These are phyloP conservation scores for Scaptomyza polygonia DNA, from an alignment of 2,888 invertebrate genomes.

Conservation along the genomic window DNA sequence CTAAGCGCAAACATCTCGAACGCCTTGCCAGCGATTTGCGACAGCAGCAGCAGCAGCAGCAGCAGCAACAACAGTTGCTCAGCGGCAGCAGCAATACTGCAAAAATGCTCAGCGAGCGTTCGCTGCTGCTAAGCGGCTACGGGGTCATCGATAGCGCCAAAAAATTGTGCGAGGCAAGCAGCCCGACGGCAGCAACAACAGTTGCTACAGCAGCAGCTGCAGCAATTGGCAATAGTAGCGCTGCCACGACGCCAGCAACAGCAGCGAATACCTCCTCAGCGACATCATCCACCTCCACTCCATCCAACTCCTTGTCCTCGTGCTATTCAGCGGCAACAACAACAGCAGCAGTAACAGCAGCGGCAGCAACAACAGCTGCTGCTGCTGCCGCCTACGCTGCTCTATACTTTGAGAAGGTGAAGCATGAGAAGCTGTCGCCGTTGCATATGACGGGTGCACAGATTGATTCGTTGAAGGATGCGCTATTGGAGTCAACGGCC, in stretches of 20 bases:
- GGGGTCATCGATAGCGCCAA: slow-evolving; percentile 80
- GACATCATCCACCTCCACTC: slow-evolving; percentile 16
- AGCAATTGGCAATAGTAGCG: slow-evolving; percentile 38
- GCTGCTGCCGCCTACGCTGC: slow-evolving; percentile 78
- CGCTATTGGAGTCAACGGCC: slow-evolving; percentile 74
- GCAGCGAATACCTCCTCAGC: slow-evolving; percentile 37
- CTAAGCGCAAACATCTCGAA: slow-evolving; percentile 70
- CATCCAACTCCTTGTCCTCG: slow-evolving; percentile 13
- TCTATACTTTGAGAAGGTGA: slow-evolving; percentile 82
- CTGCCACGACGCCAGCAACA: slow-evolving; percentile 34
- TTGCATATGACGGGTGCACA: slow-evolving; percentile 65
- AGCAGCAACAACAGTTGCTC: slow-evolving; percentile 45
- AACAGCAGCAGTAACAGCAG: slow-evolving; percentile 48
- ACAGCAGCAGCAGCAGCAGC: slow-evolving; percentile 48
- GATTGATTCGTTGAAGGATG: slow-evolving; percentile 82
- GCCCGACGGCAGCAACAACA: slow-evolving; percentile 38
- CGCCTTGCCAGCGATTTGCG: slow-evolving; percentile 66
- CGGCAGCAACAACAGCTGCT: slow-evolving; percentile 51
- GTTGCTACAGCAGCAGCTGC: slow-evolving; percentile 30
- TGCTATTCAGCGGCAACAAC: slow-evolving; percentile 32
- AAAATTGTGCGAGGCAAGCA: slow-evolving; percentile 78
- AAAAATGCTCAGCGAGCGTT: slow-evolving; percentile 84
- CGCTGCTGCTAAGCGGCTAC: slow-evolving; percentile 82
- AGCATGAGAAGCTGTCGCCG: slow-evolving; percentile 82
- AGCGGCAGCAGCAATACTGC: slow-evolving; percentile 50